Percentiles rank a stretch among this genome's conserved stretches.
These are phyloP conservation scores for Pipistrellus pipistrellus DNA, from an alignment of 2,797 vertebrate species.

Conservation along the genomic window DNA sequence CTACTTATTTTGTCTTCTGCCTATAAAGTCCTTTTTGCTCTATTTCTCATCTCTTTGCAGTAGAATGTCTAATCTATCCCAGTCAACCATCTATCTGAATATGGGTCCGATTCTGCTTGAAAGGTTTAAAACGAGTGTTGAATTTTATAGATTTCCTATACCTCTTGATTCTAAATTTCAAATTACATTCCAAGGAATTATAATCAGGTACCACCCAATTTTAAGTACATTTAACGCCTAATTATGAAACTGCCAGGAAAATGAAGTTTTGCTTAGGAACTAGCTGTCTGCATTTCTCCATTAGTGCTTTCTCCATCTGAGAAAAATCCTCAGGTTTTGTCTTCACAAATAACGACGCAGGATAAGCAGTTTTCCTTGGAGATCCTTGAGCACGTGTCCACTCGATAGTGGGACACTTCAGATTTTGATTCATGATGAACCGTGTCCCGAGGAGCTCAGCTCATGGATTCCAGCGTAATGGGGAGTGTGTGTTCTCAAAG, in stretches of 20 bases:
- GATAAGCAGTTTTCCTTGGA: background rate
- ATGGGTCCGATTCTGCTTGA: background rate
- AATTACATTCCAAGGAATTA: background rate
- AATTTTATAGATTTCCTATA: background rate
- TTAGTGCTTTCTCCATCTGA: background rate
- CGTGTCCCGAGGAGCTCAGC: background rate
- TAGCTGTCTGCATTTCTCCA: background rate
- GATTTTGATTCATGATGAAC: background rate
- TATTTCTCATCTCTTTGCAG: background rate
- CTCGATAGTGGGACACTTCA: background rate
- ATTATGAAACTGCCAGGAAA: constrained; percentile 18
- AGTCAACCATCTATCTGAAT: background rate
- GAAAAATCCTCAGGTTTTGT: background rate
- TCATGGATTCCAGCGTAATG: background rate
- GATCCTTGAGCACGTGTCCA: background rate
- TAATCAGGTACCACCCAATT: background rate
- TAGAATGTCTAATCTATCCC: background rate
- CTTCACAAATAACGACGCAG: background rate
- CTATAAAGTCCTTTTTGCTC: background rate
- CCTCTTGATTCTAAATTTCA: constrained; percentile 9
- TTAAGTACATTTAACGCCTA: background rate
- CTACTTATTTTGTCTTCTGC: background rate
- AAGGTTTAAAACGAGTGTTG: background rate
- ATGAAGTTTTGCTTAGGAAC: background rate
- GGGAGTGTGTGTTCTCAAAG: background rate